A percentile compares a stretch with the other conserved stretches of the same genome.
These are phyloP conservation scores for Dendrolimus punctatus DNA, from an alignment of 1,140 invertebrate genomes.

Conservation along the genomic window DNA sequence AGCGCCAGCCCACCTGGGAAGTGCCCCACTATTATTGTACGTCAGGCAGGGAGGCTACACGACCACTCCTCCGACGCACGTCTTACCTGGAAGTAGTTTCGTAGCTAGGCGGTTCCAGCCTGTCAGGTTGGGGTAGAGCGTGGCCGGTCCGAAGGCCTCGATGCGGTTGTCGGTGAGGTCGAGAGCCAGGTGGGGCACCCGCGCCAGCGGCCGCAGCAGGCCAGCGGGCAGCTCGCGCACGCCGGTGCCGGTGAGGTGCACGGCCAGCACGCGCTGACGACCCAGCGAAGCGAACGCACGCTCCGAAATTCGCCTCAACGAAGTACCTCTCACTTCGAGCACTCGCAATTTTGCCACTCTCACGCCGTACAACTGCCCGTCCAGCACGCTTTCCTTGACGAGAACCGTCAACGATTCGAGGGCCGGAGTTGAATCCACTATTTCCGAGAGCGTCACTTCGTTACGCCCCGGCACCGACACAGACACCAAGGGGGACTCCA, in stretches of 20 bases:
- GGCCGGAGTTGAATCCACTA: conserved; percentile 69
- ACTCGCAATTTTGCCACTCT: conserved; percentile 81
- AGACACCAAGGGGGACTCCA: conserved; percentile 76
- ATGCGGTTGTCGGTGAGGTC: conserved; percentile 85
- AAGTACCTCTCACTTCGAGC: conserved; percentile 80
- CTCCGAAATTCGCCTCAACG: conserved; percentile 76
- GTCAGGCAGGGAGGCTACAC: not conserved
- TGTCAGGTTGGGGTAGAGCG: conserved; percentile 83
- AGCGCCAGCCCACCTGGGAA: conserved; percentile 83
- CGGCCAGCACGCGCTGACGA: conserved; percentile 75
- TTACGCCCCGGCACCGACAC: conserved; percentile 58
- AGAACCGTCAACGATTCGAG: conserved; percentile 76
- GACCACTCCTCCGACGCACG: not conserved
- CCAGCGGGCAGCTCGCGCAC: conserved; percentile 81
- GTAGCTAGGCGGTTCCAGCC: conserved; percentile 86
- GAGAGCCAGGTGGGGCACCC: conserved; percentile 81
- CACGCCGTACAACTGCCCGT: conserved; percentile 75
- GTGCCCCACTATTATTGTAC: not conserved
- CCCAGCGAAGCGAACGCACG: conserved; percentile 77
- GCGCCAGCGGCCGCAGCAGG: conserved; percentile 79
- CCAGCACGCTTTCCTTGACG: conserved; percentile 77
- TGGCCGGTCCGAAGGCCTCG: conserved; percentile 80
- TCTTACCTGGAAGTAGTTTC: conserved; percentile 79
- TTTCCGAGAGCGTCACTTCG: conserved; percentile 74
- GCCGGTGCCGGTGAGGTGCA: conserved; percentile 81